Conservation (phyloP, 2,888 invertebrate genomes). For the Phengaris alcon region DNA sequence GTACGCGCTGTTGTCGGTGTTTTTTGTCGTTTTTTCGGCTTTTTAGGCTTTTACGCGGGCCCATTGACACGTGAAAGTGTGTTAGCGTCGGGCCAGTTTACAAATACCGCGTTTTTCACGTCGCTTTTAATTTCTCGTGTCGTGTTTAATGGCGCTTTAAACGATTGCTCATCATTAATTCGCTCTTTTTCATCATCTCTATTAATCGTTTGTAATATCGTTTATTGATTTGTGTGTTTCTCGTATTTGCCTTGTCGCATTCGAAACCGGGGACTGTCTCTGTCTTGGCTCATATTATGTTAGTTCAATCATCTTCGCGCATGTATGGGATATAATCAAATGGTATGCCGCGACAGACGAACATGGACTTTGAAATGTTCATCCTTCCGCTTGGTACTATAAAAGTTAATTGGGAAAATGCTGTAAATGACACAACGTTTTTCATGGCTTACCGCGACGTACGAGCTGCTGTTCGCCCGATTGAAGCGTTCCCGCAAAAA, state of each 20-base stretch:
- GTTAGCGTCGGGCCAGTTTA: constrained; percentile 72
- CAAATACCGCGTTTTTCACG: constrained; percentile 54
- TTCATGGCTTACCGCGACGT: constrained; percentile 23
- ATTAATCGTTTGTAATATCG: not conserved
- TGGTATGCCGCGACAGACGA: too few relatives aligned
- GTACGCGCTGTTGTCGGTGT: constrained; percentile 55
- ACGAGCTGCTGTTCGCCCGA: constrained; percentile 42
- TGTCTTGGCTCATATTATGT: too few relatives aligned
- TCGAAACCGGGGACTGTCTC: not conserved
- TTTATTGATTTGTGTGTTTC: constrained; percentile 8
- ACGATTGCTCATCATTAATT: constrained; percentile 23
- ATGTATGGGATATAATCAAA: too few relatives aligned
- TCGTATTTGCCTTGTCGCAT: not conserved
- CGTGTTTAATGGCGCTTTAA: constrained; percentile 44
- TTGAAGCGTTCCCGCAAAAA: constrained; percentile 68
- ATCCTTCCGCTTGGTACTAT: not conserved
- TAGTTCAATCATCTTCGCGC: too few relatives aligned
- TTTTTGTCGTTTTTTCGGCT: constrained; percentile 62
- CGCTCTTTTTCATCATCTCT: not conserved
- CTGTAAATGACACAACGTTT: not conserved
- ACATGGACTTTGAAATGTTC: too few relatives aligned
- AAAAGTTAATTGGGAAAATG: not conserved
- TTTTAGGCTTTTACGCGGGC: constrained; percentile 76
- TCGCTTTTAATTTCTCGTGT: constrained; percentile 29
- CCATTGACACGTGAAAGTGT: constrained; percentile 79